phyloP scores from a whole-genome alignment of 2,113 vertebrate species.

The Phalacrocorax aristotelis region DNA sequence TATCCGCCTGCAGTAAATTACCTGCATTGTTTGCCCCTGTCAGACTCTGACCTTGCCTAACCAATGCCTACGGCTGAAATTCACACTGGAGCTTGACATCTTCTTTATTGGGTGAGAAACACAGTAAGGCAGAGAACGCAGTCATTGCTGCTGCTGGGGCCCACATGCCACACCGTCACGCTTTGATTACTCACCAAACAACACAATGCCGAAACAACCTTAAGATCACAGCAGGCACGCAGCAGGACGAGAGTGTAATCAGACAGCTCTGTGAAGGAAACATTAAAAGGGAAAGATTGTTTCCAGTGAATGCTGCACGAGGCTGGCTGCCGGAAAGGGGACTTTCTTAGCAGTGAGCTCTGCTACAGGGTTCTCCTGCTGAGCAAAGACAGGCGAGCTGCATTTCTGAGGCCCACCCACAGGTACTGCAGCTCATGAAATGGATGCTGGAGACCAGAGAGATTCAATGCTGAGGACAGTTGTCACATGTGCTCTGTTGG shows the following conservation, averaged over 20 bases:
- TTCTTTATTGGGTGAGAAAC: neutral
- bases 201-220: constrained; percentile 56
- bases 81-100: neutral
- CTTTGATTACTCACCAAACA: constrained; percentile 71
- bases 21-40: fast-evolving
- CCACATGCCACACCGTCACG: neutral
- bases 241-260: constrained; percentile 72
- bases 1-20: neutral
- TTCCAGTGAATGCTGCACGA: neutral
- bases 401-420: neutral
- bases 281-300: neutral
- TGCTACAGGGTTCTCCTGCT: neutral
- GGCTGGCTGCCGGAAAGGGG: neutral
- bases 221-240: constrained; percentile 78
- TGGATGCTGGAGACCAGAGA: neutral
- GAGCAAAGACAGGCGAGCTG: neutral
- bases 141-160: neutral
- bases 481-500: neutral
- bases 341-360: neutral
- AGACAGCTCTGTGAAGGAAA: constrained; percentile 81
- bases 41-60: neutral
- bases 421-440: neutral
- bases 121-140: fast-evolving
- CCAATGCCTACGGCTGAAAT: neutral
- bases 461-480: neutral